Evolutionary conservation across 2,113 vertebrate genomes (phyloP), one percentile per base, ranked within the genome.

Genomic region (Rhipidura dahli): DNA sequence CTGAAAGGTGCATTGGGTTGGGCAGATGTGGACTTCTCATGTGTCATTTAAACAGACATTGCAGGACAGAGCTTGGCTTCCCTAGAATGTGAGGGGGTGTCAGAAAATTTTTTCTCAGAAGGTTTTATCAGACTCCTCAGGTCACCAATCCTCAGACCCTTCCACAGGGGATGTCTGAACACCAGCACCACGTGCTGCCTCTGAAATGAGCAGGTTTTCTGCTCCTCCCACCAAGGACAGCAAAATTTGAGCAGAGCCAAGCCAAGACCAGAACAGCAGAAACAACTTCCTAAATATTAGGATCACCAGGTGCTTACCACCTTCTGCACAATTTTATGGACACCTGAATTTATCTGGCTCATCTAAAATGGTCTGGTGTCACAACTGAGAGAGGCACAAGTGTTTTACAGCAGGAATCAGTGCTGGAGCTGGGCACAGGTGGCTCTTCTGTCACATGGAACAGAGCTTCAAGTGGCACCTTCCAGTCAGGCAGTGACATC

Each of bases 201-300:
- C 57, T 71, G 49, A 71, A 68, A 79, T 0, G 10, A 37, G 47
- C 30, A 60, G 59, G 44, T 50, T 69, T 50, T 65, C 69, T 57
- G 56, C 47, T 88, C 44, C 17, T 37, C 9, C 33, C 2, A 2
- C 54, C 53, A 50, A 64, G 13, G 6, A 33, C 54, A 37, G 21
- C n/a, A 65, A 47, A 63, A 56, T 4, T 5, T 5, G n/a, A 76
- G 70, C 47, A 68, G 13, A 42, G 28, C 30, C 4, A 0, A 65
- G n/a, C 33, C 0, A 0, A 65, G 26, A 56, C 15, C 5, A 20
- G 35, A 1, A 2, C n/a, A 50, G 39, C 42, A 77, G 47, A 90
- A 94, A 7, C 37, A 81, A 18, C 22, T 68, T 57, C 50, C 63
- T 39, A 63, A 59, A 21, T 24, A 39, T 7, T 11, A 9, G 42